Base-by-base conservation (phyloP, 2,888 invertebrate species). In the Dryobotodes eremita region DNA sequence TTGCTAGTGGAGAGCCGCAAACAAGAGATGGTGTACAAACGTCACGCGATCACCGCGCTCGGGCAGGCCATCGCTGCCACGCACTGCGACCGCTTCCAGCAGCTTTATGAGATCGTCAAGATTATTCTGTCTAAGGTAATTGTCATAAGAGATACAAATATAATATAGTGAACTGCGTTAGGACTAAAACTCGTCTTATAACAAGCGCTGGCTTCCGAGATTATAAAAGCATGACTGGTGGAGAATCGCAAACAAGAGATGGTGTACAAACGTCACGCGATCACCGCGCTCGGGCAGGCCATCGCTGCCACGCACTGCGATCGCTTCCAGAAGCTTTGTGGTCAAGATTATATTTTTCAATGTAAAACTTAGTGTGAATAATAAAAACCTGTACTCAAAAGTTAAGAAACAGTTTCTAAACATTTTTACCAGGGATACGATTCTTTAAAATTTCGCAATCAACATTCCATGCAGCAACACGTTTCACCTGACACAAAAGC, bases 201-300 rank as follows among this genome's bases (percentile, higher is more conserved):
- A 81, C 91, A 91, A n/a, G 90, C 88, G 15, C 90, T 94, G 80
- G 91, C 93, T 0, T 90, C 94, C 17, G 94, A 95, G 77, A 97
- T 98, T 68, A 96, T 98, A n/a, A 98, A 98, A 84, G 97, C 98
- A 4, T 95, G 99, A n/a, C 96, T 99, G 89, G 97, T 97, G 88
- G 99, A 99, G 95, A 98, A 98, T 84, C 97, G 98, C 81, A 99
- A 99, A 91, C n/a, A 98, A 77, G 98, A 98, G 90, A 97, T 98
- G 71, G 97, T 96, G 61, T 99, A 99, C 96, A 98, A 98, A 90
- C 97, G 97, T 8, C 97, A 97, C 92, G 98, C 98, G 0, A 93
- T 99, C 72, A 95, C 97, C 68, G 98, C 98, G 62, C 96, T 98
- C 57, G 98, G 98, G 0, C 97, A 97, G 71, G 98, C 99, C 72